These are phyloP conservation scores for Henricia sp. DNA, from an alignment of 53 echinoderm and acorn worm genomes.

Conservation along the genomic window DNA sequence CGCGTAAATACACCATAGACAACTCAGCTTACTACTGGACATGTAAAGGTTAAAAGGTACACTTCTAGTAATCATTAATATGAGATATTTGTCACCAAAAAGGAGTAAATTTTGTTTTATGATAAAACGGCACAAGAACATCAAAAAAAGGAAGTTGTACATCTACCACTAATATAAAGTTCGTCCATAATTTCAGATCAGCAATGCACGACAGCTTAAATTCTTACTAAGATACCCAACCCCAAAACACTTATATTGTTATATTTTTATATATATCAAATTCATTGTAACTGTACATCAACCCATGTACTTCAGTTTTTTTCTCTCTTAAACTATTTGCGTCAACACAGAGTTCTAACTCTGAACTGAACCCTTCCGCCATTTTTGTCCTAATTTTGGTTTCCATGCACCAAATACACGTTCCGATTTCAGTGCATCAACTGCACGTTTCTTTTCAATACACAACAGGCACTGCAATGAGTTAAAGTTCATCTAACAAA, in stretches of 20 bases:
- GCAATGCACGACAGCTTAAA: neutral
- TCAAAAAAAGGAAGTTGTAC: constrained; percentile 44
- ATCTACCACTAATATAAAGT: constrained; percentile 2
- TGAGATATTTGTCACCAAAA: constrained; percentile 46
- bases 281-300: constrained; percentile 53
- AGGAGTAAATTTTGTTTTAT: neutral
- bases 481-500: constrained; percentile 16
- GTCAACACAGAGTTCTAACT: neutral
- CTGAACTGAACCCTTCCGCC: neutral
- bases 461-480: constrained; percentile 58
- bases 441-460: constrained; percentile 8
- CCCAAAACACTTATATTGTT: constrained; percentile 3
- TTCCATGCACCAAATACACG: constrained; percentile 14
- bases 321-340: neutral
- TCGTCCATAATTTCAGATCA: constrained; percentile 13
- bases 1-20: no score
- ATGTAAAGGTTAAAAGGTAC: neutral
- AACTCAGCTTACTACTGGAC: constrained; percentile 29
- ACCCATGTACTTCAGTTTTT: constrained; percentile 3
- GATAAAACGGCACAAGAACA: constrained; percentile 43
- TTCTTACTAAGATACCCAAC: neutral
- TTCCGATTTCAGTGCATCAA: constrained; percentile 17
- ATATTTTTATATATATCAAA: constrained; percentile 54
- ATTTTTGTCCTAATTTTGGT: constrained; percentile 21
- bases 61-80: constrained; percentile 30